Evolutionary conservation across 2,113 vertebrate genomes (phyloP).

Genomic region (Ochotona princeps): DNA sequence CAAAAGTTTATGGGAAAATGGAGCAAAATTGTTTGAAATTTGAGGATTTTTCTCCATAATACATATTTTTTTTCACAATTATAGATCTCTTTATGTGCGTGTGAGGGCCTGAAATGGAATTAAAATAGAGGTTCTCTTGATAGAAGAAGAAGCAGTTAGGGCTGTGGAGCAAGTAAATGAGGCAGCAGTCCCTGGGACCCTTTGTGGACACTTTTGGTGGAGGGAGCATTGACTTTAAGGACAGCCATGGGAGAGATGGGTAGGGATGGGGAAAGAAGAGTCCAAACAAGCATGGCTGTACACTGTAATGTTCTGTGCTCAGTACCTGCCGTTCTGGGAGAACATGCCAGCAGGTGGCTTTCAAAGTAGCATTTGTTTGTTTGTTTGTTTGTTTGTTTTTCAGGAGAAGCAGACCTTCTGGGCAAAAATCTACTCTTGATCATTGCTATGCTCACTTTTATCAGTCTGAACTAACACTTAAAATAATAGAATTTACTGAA

Average conservation of each 20-base stretch:
- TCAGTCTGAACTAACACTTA: background rate
- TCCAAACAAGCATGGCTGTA: no score
- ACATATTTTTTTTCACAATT: no score
- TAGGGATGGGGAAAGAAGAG: background rate
- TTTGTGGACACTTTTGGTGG: background rate
- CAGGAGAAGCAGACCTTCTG: background rate
- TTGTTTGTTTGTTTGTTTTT: no score
- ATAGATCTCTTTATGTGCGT: no score
- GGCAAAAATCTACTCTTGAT: background rate
- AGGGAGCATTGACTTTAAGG: background rate
- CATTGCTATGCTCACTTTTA: background rate
- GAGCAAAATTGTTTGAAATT: no score
- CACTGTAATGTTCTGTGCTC: background rate
- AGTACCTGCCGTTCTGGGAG: background rate
- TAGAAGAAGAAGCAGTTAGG: background rate
- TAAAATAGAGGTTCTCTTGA: background rate
- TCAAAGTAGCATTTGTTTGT: background rate
- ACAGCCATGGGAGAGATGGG: background rate
- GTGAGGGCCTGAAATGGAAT: background rate
- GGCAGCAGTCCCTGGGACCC: background rate
- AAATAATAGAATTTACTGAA: conserved; percentile 32
- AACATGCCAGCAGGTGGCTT: background rate
- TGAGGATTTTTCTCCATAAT: no score
- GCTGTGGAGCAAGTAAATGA: background rate
- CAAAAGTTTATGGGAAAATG: no score